Conservation (phyloP, 2,113 vertebrate species). For the Cheirogaleus medius region DNA sequence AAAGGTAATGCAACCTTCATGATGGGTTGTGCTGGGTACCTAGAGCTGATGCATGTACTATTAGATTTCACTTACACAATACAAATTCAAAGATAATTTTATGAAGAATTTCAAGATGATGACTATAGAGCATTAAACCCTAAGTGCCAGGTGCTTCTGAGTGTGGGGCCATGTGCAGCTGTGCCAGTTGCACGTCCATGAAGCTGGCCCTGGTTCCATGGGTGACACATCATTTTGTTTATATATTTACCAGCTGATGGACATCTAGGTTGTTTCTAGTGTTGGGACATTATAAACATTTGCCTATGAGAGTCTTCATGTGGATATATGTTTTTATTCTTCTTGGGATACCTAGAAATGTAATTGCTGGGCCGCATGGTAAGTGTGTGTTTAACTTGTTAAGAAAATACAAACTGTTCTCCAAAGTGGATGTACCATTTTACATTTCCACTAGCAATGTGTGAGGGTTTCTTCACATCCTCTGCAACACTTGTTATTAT, state of each 20-base stretch:
- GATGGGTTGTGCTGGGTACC: too few species aligned
- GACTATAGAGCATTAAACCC: not conserved
- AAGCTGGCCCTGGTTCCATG: not conserved
- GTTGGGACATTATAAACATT: not conserved
- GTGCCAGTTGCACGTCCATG: not conserved
- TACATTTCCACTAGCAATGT: not conserved
- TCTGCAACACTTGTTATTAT: not conserved
- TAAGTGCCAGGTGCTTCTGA: not conserved
- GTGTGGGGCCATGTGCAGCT: fast-evolving
- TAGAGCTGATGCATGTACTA: not conserved
- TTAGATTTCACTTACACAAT: not conserved
- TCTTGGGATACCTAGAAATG: not conserved
- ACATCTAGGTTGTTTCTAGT: not conserved
- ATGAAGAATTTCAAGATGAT: not conserved
- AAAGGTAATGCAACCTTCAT: not conserved
- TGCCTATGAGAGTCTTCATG: not conserved
- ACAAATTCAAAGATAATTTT: not conserved
- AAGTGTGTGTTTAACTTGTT: not conserved
- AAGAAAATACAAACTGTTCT: not conserved
- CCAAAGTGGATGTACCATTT: not conserved
- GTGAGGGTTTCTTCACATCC: not conserved
- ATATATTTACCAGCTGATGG: not conserved
- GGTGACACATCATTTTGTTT: not conserved
- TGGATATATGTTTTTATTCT: not conserved
- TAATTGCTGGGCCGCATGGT: not conserved